Conservation (phyloP, 2,888 invertebrate species). For the Lepidochitona cinerea region DNA sequence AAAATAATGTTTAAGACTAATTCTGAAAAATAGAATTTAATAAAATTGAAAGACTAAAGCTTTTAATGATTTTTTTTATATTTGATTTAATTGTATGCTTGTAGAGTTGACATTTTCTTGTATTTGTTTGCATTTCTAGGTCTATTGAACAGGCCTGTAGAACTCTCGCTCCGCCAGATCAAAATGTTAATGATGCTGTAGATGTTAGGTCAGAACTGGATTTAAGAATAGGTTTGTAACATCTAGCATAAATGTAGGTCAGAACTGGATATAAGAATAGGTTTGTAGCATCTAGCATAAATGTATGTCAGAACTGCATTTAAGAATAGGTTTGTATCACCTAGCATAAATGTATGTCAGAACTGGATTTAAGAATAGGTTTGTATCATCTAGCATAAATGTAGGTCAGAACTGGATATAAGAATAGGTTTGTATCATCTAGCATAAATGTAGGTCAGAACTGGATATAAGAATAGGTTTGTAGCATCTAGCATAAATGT, state of each 20-base stretch:
- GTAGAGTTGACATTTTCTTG: neutral
- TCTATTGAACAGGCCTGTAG: constrained; percentile 84
- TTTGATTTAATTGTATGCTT: neutral
- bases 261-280: neutral
- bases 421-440: too few species aligned
- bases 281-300: neutral
- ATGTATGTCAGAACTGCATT: neutral
- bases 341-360: neutral
- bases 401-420: neutral
- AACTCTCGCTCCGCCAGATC: constrained; percentile 85
- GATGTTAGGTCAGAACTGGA: constrained; percentile 92
- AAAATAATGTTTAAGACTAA: too few species aligned
- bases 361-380: neutral
- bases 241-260: neutral
- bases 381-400: neutral
- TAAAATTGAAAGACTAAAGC: too few species aligned
- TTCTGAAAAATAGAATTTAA: too few species aligned
- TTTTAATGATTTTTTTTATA: too few species aligned
- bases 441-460: too few species aligned
- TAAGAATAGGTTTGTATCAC: neutral
- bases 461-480: too few species aligned
- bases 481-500: too few species aligned
- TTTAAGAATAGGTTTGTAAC: constrained; percentile 84
- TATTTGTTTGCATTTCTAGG: constrained; percentile 51
- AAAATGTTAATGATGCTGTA: constrained; percentile 90